Base-by-base conservation (phyloP, 2,888 invertebrate genomes). In the Apotomis betuletana region DNA sequence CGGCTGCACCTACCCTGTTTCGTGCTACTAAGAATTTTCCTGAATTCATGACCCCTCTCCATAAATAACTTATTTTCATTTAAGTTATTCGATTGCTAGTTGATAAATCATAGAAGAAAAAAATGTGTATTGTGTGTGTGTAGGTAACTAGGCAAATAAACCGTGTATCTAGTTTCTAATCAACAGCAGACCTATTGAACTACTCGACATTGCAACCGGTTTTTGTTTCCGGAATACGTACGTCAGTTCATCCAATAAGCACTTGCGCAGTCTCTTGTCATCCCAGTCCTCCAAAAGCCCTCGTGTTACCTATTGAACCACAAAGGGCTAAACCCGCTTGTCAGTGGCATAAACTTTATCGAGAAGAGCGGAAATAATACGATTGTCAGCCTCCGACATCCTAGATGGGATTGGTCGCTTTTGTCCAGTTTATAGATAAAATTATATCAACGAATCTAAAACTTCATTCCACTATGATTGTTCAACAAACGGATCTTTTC, bases 351-450 rank as follows among this genome's bases (percentile, higher is more conserved):
- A 52, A 67, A 71, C 61, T 67, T 61, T 58, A 57, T 41, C 51
- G 41, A 15, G 15, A 51, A 60, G 59, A 57, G 61, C 57, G 67
- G 71, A 58, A 52, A 49, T 62, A 71, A 71, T 67, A 62, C 67
- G 57, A 55, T 71, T 71, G 38, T 57, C 61, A 71, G 64, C 54
- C 44, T 67, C 51, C 61, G 71, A 71, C 61, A 67, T 62, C 27
- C 57, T 62, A 67, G 71, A 61, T 51, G 61, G 63, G 65, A 61
- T 61, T 67, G 61, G 61, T 61, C 67, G 55, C 67, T 44, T 67
- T 71, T 67, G 67, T 67, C 41, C 6, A 71, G 54, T 71, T 52
- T 52, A 55, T 57, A 49, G 44, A 62, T 51, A 36, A 51, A 61
- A 57, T 62, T 54, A 61, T 71, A 67, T 41, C 61, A 44, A 44